phyloP scores from a whole-genome alignment of 1,140 invertebrate species.

The Bombus superbus region DNA sequence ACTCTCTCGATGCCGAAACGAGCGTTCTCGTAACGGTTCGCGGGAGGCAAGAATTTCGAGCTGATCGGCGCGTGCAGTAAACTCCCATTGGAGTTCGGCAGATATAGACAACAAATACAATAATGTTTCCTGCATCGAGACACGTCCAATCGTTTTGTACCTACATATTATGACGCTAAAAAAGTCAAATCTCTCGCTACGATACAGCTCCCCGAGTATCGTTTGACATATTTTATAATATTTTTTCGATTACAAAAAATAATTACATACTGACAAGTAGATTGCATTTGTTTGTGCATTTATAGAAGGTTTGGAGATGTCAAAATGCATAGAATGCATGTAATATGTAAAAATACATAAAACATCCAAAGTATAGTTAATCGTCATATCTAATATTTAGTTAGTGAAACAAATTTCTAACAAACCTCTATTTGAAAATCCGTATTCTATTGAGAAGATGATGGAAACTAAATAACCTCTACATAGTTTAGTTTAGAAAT shows the following conservation, averaged over 20 bases:
- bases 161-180: neutral
- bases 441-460: no score
- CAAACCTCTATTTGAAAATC: no score
- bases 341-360: no score
- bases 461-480: neutral
- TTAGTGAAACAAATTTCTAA: no score
- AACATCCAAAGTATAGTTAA: no score
- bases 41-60: no score
- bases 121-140: neutral
- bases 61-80: neutral
- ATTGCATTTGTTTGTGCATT: no score
- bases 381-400: no score
- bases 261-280: neutral
- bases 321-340: no score
- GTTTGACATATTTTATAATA: neutral
- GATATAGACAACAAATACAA: neutral
- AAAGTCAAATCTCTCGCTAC: neutral
- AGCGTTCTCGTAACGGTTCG: neutral
- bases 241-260: neutral
- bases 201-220: neutral
- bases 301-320: no score
- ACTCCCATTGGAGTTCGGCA: neutral
- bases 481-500: neutral
- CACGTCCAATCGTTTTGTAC: neutral
- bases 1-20: neutral